These are phyloP conservation scores for Labeo catla DNA, from an alignment of 2,113 vertebrate species.

Conservation along the genomic window DNA sequence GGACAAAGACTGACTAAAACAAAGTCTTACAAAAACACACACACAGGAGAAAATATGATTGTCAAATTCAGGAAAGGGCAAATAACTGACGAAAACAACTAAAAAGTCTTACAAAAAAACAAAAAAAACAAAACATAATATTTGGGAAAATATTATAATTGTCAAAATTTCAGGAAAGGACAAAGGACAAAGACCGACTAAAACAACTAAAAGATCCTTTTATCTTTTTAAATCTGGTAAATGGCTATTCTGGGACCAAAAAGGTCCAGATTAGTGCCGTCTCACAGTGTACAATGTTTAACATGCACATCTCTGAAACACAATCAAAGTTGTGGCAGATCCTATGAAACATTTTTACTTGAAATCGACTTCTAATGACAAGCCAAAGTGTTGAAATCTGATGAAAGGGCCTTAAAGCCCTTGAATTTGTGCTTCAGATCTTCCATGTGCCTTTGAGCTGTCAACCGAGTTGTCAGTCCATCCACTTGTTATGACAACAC, in stretches of 20 bases:
- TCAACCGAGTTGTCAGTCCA: not conserved
- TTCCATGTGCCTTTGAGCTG: not conserved
- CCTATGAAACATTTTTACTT: constrained; percentile 10
- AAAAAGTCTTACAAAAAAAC: no score
- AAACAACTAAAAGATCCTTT: not conserved
- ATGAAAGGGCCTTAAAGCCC: not conserved
- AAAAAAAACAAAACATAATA: no score
- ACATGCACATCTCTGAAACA: not conserved
- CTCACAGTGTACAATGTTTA: not conserved
- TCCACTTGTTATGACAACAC: not conserved
- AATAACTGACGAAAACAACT: no score
- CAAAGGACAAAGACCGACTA: not conserved
- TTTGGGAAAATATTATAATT: no score
- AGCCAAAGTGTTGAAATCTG: not conserved
- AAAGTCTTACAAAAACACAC: not conserved
- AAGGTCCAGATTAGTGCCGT: not conserved
- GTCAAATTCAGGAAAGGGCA: not conserved
- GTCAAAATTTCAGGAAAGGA: not conserved
- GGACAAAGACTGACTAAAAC: not conserved
- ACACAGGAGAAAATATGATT: no score
- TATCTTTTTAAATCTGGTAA: not conserved
- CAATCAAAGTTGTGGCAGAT: not conserved
- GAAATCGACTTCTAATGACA: not conserved
- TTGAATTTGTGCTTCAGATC: not conserved
- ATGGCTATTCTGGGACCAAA: not conserved